Evolutionary conservation across 2,888 invertebrate genomes (phyloP).

Genomic region (Lottia gigantea): DNA sequence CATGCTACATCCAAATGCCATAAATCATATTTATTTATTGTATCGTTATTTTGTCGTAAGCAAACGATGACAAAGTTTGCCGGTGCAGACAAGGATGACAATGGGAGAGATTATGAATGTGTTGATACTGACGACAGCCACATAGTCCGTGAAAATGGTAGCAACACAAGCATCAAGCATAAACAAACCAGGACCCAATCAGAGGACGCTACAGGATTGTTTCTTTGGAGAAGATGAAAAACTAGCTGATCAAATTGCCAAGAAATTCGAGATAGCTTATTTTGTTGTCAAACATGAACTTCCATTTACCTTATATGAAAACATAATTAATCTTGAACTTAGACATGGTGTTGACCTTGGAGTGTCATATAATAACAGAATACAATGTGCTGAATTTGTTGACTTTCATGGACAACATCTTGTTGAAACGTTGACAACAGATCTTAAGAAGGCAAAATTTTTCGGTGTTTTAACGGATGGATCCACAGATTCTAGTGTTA

Average conservation of each 20-base stretch:
- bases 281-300: conserved; percentile 18
- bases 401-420: background rate
- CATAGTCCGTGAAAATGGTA: too few species aligned
- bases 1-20: too few species aligned
- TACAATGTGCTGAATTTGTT: conserved; percentile 7
- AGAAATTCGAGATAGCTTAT: conserved; percentile 1
- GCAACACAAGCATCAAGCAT: too few species aligned
- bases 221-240: too few species aligned
- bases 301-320: conserved; percentile 14
- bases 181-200: too few species aligned
- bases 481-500: background rate
- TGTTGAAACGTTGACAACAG: background rate
- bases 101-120: too few species aligned
- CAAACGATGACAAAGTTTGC: too few species aligned
- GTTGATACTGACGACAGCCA: too few species aligned
- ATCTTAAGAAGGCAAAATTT: background rate
- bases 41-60: too few species aligned
- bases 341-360: conserved; percentile 19
- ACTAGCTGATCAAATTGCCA: background rate
- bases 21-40: too few species aligned
- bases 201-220: too few species aligned
- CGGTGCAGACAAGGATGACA: too few species aligned
- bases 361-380: background rate
- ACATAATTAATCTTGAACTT: conserved; percentile 10
- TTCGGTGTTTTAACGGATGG: background rate